These are phyloP conservation scores for Thyatira batis DNA, from an alignment of 2,888 invertebrate species.

Conservation along the genomic window DNA sequence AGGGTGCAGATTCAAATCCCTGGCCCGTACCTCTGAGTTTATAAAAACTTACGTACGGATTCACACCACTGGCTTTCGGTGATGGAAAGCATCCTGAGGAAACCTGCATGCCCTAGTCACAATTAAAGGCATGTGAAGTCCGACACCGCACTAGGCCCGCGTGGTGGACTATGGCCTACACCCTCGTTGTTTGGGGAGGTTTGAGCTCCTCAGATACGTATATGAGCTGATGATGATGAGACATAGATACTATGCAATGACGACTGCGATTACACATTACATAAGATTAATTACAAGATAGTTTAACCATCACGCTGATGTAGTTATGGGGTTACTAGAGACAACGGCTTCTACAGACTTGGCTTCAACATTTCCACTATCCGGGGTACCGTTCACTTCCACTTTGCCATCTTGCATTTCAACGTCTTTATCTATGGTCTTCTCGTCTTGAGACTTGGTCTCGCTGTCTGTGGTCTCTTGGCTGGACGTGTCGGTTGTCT, in stretches of 20 bases:
- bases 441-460: constrained; percentile 29
- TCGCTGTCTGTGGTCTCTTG: constrained; percentile 52
- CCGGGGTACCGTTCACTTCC: constrained; percentile 54
- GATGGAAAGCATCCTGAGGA: too few species aligned
- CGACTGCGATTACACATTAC: not conserved
- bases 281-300: not conserved
- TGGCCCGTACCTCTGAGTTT: too few species aligned
- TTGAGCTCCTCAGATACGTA: too few species aligned
- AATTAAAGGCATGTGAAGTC: too few species aligned
- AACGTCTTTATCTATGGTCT: constrained; percentile 8
- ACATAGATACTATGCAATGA: not conserved
- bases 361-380: constrained; percentile 28
- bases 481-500: constrained; percentile 62
- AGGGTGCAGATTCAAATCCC: too few species aligned
- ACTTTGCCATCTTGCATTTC: constrained; percentile 33
- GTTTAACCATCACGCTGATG: constrained; percentile 60
- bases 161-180: too few species aligned
- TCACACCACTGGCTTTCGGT: too few species aligned
- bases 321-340: constrained; percentile 34
- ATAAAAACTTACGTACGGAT: too few species aligned
- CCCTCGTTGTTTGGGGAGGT: too few species aligned
- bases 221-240: too few species aligned
- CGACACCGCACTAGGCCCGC: too few species aligned
- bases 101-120: too few species aligned
- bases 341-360: constrained; percentile 39